Base-by-base conservation (phyloP, 2,113 vertebrate species). In the Reinhardtius hippoglossoides region DNA sequence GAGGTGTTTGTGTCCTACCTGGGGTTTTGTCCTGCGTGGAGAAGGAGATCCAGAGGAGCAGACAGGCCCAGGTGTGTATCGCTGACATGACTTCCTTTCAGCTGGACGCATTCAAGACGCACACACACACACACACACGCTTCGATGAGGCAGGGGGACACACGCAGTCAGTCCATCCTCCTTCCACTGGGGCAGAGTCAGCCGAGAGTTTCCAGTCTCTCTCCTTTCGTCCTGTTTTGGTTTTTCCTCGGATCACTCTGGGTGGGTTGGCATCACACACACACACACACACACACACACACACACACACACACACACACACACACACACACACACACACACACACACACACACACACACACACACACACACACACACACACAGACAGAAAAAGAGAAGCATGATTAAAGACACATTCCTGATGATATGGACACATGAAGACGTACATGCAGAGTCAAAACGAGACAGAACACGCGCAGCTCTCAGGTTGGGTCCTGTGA, bases 1-100 rank as follows among this genome's bases (percentile, higher is more conserved):
- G 86, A 73, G 65, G 62, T 4, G 16, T 63, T 77, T 89, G 87
- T 90, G 71, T 86, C 88, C 13, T 71, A 93, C 92, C 92, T 88
- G 90, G 86, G 0, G 79, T 81, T 85, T 87, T 88, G 76, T 92
- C 73, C 86, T 80, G 86, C 2, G 58, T 24, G 54, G 87, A 23
- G 1, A 71, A 26, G 80, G 85, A 9, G 85, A 91, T 46, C 50
- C 86, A 82, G 27, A 92, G 77, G 3, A 92, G 81, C 64, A 92
- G 27, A 20, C 74, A 82, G 76, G 27, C 62, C 88, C 83, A 89
- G 81, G 87, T 86, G 68, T 63, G 60, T 77, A 59, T 78, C 24
- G 26, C 71, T 35, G 87, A 81, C 91, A 92, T 92, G 84, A 15
- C 79, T 68, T 54, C 44, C 55, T 61, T 80, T 76, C 67, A 70